Evolutionary conservation across 2,888 invertebrate species (phyloP), one percentile per base, ranked within the genome.

Genomic region (Rhabditophanes sp.): DNA sequence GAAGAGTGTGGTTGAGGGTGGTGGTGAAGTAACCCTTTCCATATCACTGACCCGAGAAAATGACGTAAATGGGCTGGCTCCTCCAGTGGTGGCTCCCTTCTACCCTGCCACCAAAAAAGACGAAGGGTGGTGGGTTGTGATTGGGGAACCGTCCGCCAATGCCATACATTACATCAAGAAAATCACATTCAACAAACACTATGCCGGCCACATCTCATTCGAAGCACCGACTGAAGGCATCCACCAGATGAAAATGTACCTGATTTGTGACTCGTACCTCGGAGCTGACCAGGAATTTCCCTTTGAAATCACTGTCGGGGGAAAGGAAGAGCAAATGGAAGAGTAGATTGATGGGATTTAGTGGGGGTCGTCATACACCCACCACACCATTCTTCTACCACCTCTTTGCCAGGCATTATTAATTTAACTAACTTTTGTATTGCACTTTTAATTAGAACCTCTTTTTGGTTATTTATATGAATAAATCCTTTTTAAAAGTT

Each of bases 231-330:
- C 38, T 4, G 16, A 31, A 4, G 68, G 87, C 4, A 76, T 79
- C 18, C 82, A 87, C 68, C 78, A 79, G 9, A 93, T 88, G 69
- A 84, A 83, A 0, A 71, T 99, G 32, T 99, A 87, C 72, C 96
- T 84, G 70, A 99, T 99, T 88, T 88, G 87, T 57, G 96, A 99
- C 68, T 82, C 90, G 0, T 99, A 96, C 68, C 76, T 96, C 64
- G 96, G 96, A 6, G 96, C 93, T 62, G 96, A 99, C 73, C 96
- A 99, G 69, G 96, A 99, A 70, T 96, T 96, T 84, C n/a, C n/a
- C n/a, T n/a, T 96, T 47, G 50, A 48, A 17, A 52, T 71, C 33
- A 62, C 66, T 35, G 67, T 71, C 11, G 44, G 49, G 20, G 39
- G 40, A 37, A 16, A 3, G n/a, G n/a, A 24, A 21, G n/a, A 21